Percentiles rank a stretch among this genome's conserved stretches.
Evolutionary conservation across 2,888 invertebrate species (phyloP).

Genomic region (Crematogaster levior): DNA sequence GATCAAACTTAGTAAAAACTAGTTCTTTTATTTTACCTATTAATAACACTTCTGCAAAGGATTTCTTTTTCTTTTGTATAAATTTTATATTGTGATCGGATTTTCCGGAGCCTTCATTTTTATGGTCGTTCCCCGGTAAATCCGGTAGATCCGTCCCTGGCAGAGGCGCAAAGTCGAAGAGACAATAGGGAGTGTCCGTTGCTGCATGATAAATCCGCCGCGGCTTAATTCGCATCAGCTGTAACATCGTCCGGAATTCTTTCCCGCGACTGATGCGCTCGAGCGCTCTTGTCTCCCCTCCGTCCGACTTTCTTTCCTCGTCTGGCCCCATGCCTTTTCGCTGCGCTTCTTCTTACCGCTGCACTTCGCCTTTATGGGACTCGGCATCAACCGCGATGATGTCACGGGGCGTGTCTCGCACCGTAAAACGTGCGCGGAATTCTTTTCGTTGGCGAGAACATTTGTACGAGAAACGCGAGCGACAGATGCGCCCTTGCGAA

Average conservation of each 20-base stretch:
- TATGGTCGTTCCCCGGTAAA: not conserved
- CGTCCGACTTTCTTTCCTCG: constrained; percentile 49
- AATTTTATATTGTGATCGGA: not conserved
- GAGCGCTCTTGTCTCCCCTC: constrained; percentile 56
- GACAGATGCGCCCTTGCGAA: not conserved
- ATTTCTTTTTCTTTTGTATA: not conserved
- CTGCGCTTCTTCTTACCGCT: constrained; percentile 27
- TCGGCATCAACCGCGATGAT: constrained; percentile 69
- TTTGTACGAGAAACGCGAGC: constrained; percentile 40
- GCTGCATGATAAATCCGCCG: constrained; percentile 75
- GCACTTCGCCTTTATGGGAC: constrained; percentile 55
- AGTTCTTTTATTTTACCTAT: not conserved
- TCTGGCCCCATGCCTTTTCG: constrained; percentile 19
- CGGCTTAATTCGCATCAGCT: constrained; percentile 75
- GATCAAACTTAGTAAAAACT: not conserved
- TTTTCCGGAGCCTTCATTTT: not conserved
- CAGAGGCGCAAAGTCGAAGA: constrained; percentile 48
- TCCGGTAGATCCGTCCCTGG: constrained; percentile 33
- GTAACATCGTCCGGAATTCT: constrained; percentile 65
- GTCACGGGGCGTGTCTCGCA: constrained; percentile 75
- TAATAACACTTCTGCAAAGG: not conserved
- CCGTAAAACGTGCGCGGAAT: constrained; percentile 70
- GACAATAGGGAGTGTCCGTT: constrained; percentile 69
- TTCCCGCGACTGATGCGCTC: constrained; percentile 56
- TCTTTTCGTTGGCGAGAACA: constrained; percentile 56